A percentile compares a stretch with the other conserved stretches of the same genome.
phyloP scores from a whole-genome alignment of 37 sponge, comb jelly and placozoan genomes.

The Beroe forskalii region DNA sequence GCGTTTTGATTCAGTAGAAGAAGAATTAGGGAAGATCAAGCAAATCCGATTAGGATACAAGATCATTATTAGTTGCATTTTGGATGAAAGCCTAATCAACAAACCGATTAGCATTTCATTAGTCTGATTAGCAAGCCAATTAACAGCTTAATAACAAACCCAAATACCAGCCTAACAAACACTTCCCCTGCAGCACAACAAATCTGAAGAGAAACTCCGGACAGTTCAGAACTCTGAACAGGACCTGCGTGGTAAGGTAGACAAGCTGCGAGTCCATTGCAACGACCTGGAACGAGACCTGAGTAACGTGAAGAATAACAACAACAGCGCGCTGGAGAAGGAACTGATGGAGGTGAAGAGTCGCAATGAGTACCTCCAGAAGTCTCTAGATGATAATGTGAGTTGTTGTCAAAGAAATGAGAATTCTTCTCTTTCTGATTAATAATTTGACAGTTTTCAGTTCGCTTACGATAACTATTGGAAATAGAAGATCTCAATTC shows the following conservation, averaged over 20 bases:
- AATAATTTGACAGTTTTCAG: too few species aligned
- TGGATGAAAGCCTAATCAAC: too few species aligned
- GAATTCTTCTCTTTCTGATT: too few species aligned
- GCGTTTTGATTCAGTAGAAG: too few species aligned
- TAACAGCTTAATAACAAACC: background rate
- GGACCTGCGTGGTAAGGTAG: background rate
- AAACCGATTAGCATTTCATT: too few species aligned
- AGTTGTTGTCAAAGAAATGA: background rate
- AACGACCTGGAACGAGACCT: conserved; percentile 13
- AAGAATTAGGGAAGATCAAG: too few species aligned
- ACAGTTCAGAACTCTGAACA: background rate
- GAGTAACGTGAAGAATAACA: background rate
- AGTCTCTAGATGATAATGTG: conserved; percentile 12
- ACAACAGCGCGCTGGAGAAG: background rate
- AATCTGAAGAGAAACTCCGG: background rate
- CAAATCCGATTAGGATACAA: too few species aligned
- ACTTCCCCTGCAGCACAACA: background rate
- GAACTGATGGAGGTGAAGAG: conserved; percentile 22
- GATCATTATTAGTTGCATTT: too few species aligned
- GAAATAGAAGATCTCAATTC: too few species aligned
- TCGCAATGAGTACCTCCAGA: conserved; percentile 5
- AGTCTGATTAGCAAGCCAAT: background rate
- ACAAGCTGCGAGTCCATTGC: background rate
- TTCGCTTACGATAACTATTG: too few species aligned
- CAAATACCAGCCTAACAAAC: background rate